Conservation (phyloP, 2,888 invertebrate genomes). For the Papilio demoleus region DNA sequence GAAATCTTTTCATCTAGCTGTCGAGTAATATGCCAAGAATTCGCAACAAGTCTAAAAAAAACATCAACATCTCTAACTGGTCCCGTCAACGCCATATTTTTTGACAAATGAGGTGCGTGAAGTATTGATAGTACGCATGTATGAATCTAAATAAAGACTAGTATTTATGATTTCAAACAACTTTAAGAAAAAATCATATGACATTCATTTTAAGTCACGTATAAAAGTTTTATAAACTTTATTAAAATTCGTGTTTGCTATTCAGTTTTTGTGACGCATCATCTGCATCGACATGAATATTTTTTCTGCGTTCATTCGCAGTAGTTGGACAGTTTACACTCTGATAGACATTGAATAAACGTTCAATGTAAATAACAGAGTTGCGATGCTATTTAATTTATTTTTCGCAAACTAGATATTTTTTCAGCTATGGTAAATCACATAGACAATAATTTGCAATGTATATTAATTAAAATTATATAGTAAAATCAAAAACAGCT, state of each 20-base stretch:
- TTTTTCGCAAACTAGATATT: not conserved
- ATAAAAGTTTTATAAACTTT: not conserved
- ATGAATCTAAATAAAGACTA: not conserved
- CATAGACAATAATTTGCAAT: no score
- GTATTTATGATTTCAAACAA: no score
- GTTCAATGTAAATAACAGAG: not conserved
- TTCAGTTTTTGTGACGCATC: not conserved
- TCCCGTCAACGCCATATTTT: slow-evolving; percentile 54
- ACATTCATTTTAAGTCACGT: no score
- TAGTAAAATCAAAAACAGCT: no score
- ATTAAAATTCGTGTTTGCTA: not conserved
- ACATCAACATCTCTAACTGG: slow-evolving; percentile 54
- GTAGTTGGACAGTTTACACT: slow-evolving; percentile 2
- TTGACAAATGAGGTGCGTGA: slow-evolving; percentile 58
- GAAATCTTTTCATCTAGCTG: slow-evolving; percentile 19
- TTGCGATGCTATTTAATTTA: not conserved
- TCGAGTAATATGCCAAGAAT: slow-evolving; percentile 58
- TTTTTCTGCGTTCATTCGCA: not conserved
- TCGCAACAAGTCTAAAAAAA: slow-evolving; percentile 45
- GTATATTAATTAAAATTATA: no score
- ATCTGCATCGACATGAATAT: not conserved
- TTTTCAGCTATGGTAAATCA: no score
- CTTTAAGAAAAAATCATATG: no score
- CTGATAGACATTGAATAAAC: not conserved
- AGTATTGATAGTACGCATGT: slow-evolving; percentile 37